phyloP scores from a whole-genome alignment of 1,140 invertebrate genomes.

The Drosophila malerkotliana region DNA sequence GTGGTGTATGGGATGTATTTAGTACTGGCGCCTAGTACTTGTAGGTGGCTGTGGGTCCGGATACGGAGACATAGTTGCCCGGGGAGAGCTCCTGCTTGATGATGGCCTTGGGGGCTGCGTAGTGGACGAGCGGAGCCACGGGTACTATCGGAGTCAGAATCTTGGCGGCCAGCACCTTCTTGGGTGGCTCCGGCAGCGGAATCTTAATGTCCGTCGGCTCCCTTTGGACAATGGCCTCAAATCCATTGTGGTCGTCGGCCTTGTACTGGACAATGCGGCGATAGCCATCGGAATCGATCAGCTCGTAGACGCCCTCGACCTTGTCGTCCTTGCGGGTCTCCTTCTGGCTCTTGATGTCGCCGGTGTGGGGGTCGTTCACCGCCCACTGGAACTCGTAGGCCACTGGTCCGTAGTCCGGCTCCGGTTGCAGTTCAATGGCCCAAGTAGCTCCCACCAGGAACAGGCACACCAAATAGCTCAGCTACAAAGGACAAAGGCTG shows the following conservation, averaged over 20 bases:
- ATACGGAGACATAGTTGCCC: slow-evolving; percentile 74
- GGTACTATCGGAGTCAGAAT: slow-evolving; percentile 61
- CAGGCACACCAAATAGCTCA: slow-evolving; percentile 57
- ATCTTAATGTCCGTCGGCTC: slow-evolving; percentile 85
- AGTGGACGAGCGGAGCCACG: slow-evolving; percentile 56
- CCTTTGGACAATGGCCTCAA: slow-evolving; percentile 88
- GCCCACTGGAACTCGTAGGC: slow-evolving; percentile 86
- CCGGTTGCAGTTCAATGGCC: slow-evolving; percentile 57
- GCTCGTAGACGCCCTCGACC: slow-evolving; percentile 86
- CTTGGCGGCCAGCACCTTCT: slow-evolving; percentile 74
- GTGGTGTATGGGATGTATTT: background rate
- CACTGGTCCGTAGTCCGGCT: slow-evolving; percentile 71
- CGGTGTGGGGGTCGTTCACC: slow-evolving; percentile 86
- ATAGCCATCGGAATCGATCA: slow-evolving; percentile 88
- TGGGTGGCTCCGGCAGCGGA: slow-evolving; percentile 80
- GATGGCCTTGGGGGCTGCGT: slow-evolving; percentile 57
- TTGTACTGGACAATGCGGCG: slow-evolving; percentile 90
- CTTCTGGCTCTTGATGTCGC: slow-evolving; percentile 86
- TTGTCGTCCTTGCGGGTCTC: slow-evolving; percentile 87
- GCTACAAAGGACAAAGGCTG: slow-evolving; percentile 17
- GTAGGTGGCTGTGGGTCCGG: slow-evolving; percentile 68
- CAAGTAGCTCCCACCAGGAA: slow-evolving; percentile 40
- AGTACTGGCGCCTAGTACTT: slow-evolving; percentile 57
- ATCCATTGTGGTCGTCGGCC: slow-evolving; percentile 89
- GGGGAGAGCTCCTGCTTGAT: slow-evolving; percentile 47